Base-by-base conservation (phyloP, 2,888 invertebrate species). In the Coelinius sp. region DNA sequence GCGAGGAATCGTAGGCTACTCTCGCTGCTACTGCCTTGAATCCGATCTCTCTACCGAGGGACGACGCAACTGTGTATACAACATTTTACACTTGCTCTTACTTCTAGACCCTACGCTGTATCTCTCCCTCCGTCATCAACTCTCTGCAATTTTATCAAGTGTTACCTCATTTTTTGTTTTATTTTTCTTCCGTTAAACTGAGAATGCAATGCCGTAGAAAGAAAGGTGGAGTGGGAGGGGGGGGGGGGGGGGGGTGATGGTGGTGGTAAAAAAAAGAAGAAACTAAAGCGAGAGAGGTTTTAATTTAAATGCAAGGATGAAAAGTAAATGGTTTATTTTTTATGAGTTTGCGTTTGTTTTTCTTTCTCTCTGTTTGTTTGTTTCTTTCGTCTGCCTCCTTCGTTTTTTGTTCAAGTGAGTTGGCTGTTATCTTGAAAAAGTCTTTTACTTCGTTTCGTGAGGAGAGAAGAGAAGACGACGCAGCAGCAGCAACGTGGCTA, bases 341-440 rank as follows among this genome's bases (percentile, higher is more conserved):
- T 59, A 59, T 35, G 59, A 14, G 46, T 49, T 63, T 41, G 64
- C 38, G 52, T 66, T 73, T 68, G n/a, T 70, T 70, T 67, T 56
- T 63, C 52, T 56, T 31, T 22, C 3, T 12, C 7, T 27, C 31
- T n/a, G 24, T 59, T 73, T 68, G 20, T 20, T 70, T 66, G 59
- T 25, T 52, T 65, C 24, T 53, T 25, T 68, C 10, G 69, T 41
- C 46, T 68, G 20, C 52, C 52, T 63, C 22, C 70, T 27, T 38
- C 49, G 41, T 44, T 70, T 49, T 38, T 70, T 24, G 27, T 56
- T 44, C 65, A 44, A 73, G 72, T 73, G 71, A 49, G 49, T 66
- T 67, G 78, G 77, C 82, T 79, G 79, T 82, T 82, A 82, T 82
- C 81, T 80, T 76, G 78, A 77, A 80, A 81, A 71, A 81, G 77